These are phyloP conservation scores for Cryptoblepharus egeriae DNA, from an alignment of 2,797 vertebrate genomes.

Conservation along the genomic window DNA sequence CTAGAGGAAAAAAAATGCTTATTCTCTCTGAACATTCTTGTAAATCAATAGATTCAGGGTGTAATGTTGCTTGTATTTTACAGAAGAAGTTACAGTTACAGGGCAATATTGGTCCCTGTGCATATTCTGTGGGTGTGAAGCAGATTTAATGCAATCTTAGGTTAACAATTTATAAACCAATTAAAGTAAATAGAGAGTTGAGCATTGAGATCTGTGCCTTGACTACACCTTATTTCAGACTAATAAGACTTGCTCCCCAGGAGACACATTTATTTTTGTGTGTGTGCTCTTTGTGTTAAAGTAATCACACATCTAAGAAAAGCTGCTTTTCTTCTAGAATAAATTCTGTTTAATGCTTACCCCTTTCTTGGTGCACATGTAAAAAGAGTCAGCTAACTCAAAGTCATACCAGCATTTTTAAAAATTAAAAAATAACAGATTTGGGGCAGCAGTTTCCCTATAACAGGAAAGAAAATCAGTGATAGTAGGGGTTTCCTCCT, in stretches of 20 bases:
- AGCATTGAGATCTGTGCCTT: slow-evolving; percentile 6
- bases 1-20: not conserved
- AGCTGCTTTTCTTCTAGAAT: slow-evolving; percentile 25
- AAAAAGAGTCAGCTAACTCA: not conserved
- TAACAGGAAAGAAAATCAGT: not conserved
- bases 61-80: not conserved
- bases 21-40: slow-evolving; percentile 25
- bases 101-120: slow-evolving; percentile 41
- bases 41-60: slow-evolving; percentile 37
- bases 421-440: not conserved
- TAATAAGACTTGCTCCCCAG: slow-evolving; percentile 37
- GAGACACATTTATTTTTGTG: slow-evolving; percentile 16
- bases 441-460: not conserved
- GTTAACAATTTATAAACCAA: slow-evolving; percentile 43
- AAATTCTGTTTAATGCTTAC: slow-evolving; percentile 28
- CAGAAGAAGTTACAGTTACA: slow-evolving; percentile 39
- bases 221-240: slow-evolving; percentile 40
- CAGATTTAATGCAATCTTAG: slow-evolving; percentile 40
- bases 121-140: slow-evolving; percentile 45
- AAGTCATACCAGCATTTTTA: slow-evolving; percentile 1
- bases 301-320: slow-evolving; percentile 35
- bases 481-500: not conserved
- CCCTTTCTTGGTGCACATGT: not conserved
- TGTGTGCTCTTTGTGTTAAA: slow-evolving; percentile 32
- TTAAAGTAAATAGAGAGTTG: slow-evolving; percentile 38